phyloP scores from a whole-genome alignment of 2,797 vertebrate species.

The Artibeus lituratus region DNA sequence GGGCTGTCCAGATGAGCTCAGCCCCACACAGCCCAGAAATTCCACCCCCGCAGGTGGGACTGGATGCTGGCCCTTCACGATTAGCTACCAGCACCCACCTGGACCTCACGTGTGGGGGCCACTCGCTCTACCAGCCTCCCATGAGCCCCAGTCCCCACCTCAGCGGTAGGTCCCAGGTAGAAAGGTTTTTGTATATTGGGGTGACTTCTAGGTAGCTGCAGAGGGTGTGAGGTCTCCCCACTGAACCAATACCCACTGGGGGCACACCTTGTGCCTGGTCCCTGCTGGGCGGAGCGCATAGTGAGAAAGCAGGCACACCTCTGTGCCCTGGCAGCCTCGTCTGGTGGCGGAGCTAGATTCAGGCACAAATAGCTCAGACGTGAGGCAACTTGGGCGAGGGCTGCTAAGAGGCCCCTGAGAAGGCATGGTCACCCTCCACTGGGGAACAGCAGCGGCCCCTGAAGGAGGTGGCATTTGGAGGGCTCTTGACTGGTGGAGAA shows the following conservation, averaged over 20 bases:
- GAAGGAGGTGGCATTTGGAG: not conserved
- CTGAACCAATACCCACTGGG: not conserved
- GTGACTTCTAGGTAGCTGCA: not conserved
- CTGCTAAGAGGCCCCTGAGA: not conserved
- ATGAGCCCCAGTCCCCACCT: not conserved
- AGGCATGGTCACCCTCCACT: not conserved
- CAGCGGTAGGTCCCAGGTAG: not conserved
- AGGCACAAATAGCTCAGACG: not conserved
- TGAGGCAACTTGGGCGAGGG: not conserved
- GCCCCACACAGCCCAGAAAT: not conserved
- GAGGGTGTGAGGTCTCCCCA: not conserved
- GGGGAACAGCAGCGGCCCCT: not conserved
- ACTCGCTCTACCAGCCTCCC: not conserved
- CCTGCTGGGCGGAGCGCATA: no score
- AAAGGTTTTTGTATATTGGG: not conserved
- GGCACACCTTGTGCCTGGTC: not conserved
- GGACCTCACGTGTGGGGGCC: not conserved
- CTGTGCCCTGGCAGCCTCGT: not conserved
- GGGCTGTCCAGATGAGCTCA: not conserved
- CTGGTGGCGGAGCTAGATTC: accelerated
- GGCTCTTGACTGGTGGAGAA: not conserved
- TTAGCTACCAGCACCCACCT: not conserved
- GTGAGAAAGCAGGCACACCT: not conserved
- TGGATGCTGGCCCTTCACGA: not conserved
- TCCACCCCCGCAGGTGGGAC: not conserved